Percentiles rank a stretch among this genome's conserved stretches.
Evolutionary conservation across 2,888 invertebrate species (phyloP).

Genomic region (Conops quadrifasciatus): DNA sequence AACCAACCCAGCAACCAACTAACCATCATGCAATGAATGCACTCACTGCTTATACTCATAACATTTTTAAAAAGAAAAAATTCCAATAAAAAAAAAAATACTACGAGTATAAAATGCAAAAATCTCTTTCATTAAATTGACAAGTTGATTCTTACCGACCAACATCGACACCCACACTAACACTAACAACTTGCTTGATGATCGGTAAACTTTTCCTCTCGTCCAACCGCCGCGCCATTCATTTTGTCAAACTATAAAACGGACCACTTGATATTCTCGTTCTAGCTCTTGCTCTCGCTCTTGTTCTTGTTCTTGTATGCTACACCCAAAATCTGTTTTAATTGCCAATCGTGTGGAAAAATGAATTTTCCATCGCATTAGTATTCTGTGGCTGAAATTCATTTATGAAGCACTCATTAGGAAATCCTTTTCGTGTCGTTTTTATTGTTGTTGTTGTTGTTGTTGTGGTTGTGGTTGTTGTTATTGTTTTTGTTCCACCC

Average conservation of each 20-base stretch:
- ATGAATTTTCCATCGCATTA: conserved; percentile 64
- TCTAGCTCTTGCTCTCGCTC: neutral
- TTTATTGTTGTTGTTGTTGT: neutral
- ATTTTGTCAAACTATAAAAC: too few species aligned
- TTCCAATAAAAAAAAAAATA: too few species aligned
- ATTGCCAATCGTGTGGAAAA: conserved; percentile 64
- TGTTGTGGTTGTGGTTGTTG: neutral
- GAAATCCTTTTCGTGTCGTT: conserved; percentile 48
- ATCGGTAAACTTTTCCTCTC: neutral
- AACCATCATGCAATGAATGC: too few species aligned
- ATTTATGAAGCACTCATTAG: conserved; percentile 64
- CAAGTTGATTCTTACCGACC: conserved; percentile 47
- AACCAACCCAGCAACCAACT: too few species aligned
- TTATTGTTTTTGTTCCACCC: conserved; percentile 18
- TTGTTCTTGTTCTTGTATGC: conserved; percentile 36
- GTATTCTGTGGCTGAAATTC: conserved; percentile 63
- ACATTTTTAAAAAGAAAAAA: too few species aligned
- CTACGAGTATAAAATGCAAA: neutral
- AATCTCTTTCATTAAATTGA: conserved; percentile 31
- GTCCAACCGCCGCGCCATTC: conserved; percentile 31
- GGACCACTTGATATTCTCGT: conserved; percentile 1
- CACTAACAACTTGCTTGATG: conserved; percentile 15
- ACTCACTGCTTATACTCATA: too few species aligned
- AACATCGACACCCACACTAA: conserved; percentile 50
- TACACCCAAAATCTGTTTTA: conserved; percentile 58